Conservation (phyloP, 2,797 vertebrate species). For the Rhinophrynus dorsalis region DNA sequence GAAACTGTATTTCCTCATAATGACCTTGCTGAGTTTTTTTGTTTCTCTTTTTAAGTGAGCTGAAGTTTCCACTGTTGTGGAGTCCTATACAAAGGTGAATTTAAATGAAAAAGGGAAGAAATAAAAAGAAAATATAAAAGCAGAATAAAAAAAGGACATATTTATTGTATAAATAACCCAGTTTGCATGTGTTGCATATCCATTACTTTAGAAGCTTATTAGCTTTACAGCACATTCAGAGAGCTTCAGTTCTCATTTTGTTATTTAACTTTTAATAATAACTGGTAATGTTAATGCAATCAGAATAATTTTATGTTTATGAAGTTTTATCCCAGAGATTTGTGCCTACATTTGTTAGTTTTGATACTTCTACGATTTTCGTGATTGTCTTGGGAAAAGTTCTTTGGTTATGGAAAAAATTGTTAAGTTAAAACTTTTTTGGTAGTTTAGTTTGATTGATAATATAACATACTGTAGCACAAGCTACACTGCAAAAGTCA, state of each 20-base stretch:
- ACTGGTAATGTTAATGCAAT: background rate
- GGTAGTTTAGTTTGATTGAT: too few species aligned
- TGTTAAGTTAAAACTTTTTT: too few species aligned
- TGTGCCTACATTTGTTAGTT: background rate
- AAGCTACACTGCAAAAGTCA: too few species aligned
- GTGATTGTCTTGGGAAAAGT: too few species aligned
- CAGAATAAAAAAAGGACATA: background rate
- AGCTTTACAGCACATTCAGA: background rate
- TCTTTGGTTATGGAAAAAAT: too few species aligned
- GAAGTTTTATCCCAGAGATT: slow-evolving; percentile 26
- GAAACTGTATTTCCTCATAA: background rate
- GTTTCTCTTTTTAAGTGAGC: too few species aligned
- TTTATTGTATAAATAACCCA: slow-evolving; percentile 1
- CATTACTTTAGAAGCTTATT: background rate
- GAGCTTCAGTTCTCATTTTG: background rate
- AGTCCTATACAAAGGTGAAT: background rate
- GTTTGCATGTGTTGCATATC: background rate
- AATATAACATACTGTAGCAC: too few species aligned
- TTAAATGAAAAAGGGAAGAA: background rate
- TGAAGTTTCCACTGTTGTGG: background rate
- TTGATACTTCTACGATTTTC: too few species aligned
- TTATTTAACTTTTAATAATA: slow-evolving; percentile 16
- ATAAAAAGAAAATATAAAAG: background rate
- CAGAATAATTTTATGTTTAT: slow-evolving; percentile 10
- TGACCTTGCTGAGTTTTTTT: too few species aligned